Evolutionary conservation across 2,888 invertebrate species (phyloP).

Genomic region (Trissolcus brochymenae): DNA sequence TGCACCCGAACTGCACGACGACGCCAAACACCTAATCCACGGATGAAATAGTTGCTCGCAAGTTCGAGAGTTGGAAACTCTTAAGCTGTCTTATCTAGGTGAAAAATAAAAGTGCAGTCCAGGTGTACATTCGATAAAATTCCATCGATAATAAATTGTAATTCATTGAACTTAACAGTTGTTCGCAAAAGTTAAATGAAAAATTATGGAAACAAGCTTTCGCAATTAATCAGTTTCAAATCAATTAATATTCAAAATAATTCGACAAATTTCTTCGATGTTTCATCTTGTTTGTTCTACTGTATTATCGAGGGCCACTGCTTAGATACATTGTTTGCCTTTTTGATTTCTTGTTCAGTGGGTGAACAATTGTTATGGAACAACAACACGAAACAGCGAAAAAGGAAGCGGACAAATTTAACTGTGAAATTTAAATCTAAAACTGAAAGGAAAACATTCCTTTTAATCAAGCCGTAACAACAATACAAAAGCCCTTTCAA

Average conservation of each 20-base stretch:
- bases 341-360: too few relatives aligned
- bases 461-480: slow-evolving; percentile 37
- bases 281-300: too few relatives aligned
- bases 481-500: slow-evolving; percentile 31
- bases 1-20: slow-evolving; percentile 22
- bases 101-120: slow-evolving; percentile 43
- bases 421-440: too few relatives aligned
- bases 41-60: slow-evolving; percentile 50
- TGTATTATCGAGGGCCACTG: too few relatives aligned
- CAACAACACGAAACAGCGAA: background rate
- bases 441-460: slow-evolving; percentile 36
- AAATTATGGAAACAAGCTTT: background rate
- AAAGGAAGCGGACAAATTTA: slow-evolving; percentile 10
- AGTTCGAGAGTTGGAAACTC: slow-evolving; percentile 43
- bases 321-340: too few relatives aligned
- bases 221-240: too few relatives aligned
- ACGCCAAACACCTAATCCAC: slow-evolving; percentile 48
- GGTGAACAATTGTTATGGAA: slow-evolving; percentile 13
- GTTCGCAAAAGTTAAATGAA: slow-evolving; percentile 13
- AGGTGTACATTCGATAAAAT: slow-evolving; percentile 42
- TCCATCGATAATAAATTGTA: slow-evolving; percentile 50
- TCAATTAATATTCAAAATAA: too few relatives aligned
- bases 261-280: too few relatives aligned
- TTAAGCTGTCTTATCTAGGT: slow-evolving; percentile 43
- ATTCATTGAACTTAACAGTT: slow-evolving; percentile 41